These are phyloP conservation scores for Agriotes lineatus DNA, from an alignment of 2,888 invertebrate species.

Conservation along the genomic window DNA sequence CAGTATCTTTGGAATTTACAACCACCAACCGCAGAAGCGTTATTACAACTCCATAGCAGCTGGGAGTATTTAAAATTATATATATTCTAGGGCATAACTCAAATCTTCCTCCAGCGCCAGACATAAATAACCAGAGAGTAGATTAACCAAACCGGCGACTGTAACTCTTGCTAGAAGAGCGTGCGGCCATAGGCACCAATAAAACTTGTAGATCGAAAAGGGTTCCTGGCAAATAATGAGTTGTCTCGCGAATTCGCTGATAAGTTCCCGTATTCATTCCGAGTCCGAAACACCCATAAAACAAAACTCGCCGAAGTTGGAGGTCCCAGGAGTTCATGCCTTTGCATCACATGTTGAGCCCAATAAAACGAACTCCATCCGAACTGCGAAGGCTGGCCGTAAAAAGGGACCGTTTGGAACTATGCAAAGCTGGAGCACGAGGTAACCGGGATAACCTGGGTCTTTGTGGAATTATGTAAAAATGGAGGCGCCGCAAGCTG, in stretches of 20 bases:
- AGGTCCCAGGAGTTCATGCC: conserved; percentile 14
- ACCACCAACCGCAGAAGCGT: too few species aligned
- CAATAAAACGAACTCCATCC: conserved; percentile 45
- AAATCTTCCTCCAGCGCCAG: too few species aligned
- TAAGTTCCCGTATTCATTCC: conserved; percentile 32
- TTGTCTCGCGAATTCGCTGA: conserved; percentile 1
- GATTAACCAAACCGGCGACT: too few species aligned
- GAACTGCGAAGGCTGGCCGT: conserved; percentile 36
- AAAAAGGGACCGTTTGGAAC: conserved; percentile 38
- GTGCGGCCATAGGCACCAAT: too few species aligned
- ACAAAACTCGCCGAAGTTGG: conserved; percentile 28
- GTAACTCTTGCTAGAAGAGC: too few species aligned
- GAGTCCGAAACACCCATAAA: conserved; percentile 29
- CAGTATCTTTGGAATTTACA: too few species aligned
- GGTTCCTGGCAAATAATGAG: conserved; percentile 1
- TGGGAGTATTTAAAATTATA: too few species aligned
- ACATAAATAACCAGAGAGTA: too few species aligned
- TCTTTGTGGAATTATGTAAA: conserved; percentile 33
- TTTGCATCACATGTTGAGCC: conserved; percentile 22
- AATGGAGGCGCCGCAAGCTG: conserved; percentile 30
- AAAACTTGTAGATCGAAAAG: too few species aligned
- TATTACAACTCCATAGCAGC: too few species aligned
- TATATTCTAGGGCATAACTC: too few species aligned
- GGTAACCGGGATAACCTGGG: conserved; percentile 5
- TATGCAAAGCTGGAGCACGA: conserved; percentile 17